Evolutionary conservation across 2,113 vertebrate species (phyloP).

Genomic region (Pedetes capensis): DNA sequence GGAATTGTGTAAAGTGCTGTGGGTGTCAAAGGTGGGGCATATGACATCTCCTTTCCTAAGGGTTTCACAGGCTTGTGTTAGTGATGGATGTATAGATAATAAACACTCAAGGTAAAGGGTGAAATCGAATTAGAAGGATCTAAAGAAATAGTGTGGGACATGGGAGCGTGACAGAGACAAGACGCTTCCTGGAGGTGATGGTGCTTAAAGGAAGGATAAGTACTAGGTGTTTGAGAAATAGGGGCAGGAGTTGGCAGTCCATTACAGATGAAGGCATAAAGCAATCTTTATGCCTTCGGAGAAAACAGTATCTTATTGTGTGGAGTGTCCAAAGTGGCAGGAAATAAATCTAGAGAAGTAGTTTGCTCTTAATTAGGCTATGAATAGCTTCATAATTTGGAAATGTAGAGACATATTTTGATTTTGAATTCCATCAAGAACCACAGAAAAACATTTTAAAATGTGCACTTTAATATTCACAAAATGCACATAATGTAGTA

Average conservation of each 20-base stretch:
- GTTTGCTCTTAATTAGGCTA: background rate
- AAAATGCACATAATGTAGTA: background rate
- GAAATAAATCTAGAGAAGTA: background rate
- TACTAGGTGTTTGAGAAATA: background rate
- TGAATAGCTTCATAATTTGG: background rate
- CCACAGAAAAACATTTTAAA: background rate
- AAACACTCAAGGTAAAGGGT: background rate
- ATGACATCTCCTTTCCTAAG: fast-evolving
- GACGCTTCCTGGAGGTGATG: background rate
- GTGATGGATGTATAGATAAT: too few relatives aligned
- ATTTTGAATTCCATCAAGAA: background rate
- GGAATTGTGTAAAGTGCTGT: background rate
- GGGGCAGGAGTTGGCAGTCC: too few relatives aligned
- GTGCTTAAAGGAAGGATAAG: background rate
- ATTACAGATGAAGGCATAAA: background rate
- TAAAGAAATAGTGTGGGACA: background rate
- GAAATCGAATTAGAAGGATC: background rate
- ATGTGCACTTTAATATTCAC: background rate
- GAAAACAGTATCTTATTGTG: background rate
- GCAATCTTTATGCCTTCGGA: background rate
- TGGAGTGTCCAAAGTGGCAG: background rate
- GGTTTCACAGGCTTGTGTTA: background rate
- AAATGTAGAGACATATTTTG: background rate
- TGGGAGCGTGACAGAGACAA: background rate
- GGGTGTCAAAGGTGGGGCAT: background rate